A percentile compares a stretch with the other conserved stretches of the same genome.
Evolutionary conservation across 1,140 invertebrate genomes (phyloP).

Genomic region (Calephelis virginiensis): DNA sequence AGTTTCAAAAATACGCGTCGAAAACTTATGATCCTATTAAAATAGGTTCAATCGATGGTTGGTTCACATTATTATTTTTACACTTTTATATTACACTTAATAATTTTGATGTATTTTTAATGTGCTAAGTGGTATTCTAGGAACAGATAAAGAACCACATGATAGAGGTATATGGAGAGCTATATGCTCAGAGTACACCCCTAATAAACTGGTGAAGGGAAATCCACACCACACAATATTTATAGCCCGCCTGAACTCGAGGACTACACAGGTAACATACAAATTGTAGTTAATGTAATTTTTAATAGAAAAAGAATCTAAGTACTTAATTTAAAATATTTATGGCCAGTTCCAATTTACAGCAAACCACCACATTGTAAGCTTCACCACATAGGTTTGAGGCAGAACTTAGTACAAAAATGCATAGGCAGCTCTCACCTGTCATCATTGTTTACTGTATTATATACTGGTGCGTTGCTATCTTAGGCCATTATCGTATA

Average conservation of each 20-base stretch:
- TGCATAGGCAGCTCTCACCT: too few relatives aligned
- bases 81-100: background rate
- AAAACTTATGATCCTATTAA: slow-evolving; percentile 82
- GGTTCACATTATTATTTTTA: slow-evolving; percentile 20
- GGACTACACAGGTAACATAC: slow-evolving; percentile 80
- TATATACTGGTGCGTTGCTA: too few relatives aligned
- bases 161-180: slow-evolving; percentile 89
- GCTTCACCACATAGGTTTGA: too few relatives aligned
- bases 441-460: too few relatives aligned
- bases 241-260: slow-evolving; percentile 86
- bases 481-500: too few relatives aligned
- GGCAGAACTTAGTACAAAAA: too few relatives aligned
- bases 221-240: slow-evolving; percentile 88
- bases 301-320: too few relatives aligned
- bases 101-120: background rate
- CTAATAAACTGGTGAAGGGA: slow-evolving; percentile 83
- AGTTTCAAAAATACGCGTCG: slow-evolving; percentile 64
- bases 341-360: too few relatives aligned
- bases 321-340: too few relatives aligned
- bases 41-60: slow-evolving; percentile 89
- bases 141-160: slow-evolving; percentile 90
- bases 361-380: too few relatives aligned
- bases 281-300: background rate
- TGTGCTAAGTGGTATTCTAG: slow-evolving; percentile 32
- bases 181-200: slow-evolving; percentile 83